Evolutionary conservation across 2,797 vertebrate species (phyloP), one percentile per base, ranked within the genome.

Genomic region (Helostoma temminkii): DNA sequence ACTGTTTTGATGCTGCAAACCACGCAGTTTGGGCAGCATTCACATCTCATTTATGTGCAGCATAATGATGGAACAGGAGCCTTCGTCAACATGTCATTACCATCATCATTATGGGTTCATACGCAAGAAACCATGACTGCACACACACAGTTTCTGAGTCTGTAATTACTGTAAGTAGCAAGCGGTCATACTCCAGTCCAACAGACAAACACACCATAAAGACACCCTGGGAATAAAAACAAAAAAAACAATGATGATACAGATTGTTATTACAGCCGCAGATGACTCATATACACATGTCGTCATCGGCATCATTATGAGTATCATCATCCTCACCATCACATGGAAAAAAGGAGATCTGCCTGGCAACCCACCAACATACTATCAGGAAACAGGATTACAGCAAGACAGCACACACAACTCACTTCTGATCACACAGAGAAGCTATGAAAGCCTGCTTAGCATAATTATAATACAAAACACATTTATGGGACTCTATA

Each of bases 61-160:
- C 69, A 72, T 73, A 64, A 76, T 74, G 78, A 88, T 18, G 67
- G 34, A 42, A 61, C 43, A 66, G 24, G 14, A 78, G 68, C 59
- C 55, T 32, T 45, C 63, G 71, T 81, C 68, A 81, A 66, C 78
- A 71, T 79, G 71, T 82, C 84, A 87, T 80, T 74, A 78, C 42
- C 70, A 50, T 74, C 68, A 75, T 77, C 68, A 79, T 84, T 60
- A 83, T 25, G 42, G 66, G 62, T 59, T 68, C 59, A 39, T 39
- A 43, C 1, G 10, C 49, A 58, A 55, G 24, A 72, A 66, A 45
- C 4, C 9, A 64, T 67, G 59, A 76, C 47, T 39, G 6, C 30
- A 34, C 66, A 54, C 68, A 80, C 26, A 47, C 21, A 66, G 39
- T 56, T 53, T 48, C 57, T 39, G 55, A 41, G 55, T 67, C 25